These are phyloP conservation scores for Stomatorhinus walkeri DNA, from an alignment of 2,797 vertebrate species.

Conservation along the genomic window DNA sequence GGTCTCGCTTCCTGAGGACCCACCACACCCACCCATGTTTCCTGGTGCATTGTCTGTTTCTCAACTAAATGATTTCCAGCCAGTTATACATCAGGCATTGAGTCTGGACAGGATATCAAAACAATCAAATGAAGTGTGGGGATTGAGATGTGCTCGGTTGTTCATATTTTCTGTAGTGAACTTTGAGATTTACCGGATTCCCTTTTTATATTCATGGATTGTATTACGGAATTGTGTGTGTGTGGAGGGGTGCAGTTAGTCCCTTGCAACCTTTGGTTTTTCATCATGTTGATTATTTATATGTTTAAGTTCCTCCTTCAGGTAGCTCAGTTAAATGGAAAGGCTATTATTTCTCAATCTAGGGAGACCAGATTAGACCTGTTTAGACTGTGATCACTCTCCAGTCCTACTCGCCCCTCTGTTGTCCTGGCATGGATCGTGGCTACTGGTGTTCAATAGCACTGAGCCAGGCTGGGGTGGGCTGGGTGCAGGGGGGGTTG, in stretches of 20 bases:
- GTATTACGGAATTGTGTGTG: neutral
- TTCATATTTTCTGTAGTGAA: neutral
- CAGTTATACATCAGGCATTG: neutral
- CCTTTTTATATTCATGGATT: neutral
- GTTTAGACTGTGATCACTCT: constrained; percentile 35
- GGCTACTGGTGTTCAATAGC: constrained; percentile 35
- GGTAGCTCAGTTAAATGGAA: neutral
- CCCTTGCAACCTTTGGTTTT: neutral
- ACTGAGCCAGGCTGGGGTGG: constrained; percentile 54
- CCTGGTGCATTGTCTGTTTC: neutral
- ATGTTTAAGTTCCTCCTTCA: neutral
- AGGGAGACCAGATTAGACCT: neutral
- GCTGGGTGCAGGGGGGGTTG: constrained; percentile 48
- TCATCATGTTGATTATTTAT: neutral
- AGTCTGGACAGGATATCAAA: neutral
- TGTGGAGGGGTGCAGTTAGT: neutral
- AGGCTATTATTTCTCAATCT: neutral
- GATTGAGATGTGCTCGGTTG: neutral
- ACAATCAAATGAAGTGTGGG: neutral
- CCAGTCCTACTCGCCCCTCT: constrained; percentile 28
- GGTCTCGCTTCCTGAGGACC: neutral
- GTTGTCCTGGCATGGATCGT: constrained; percentile 32
- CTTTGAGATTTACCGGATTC: neutral
- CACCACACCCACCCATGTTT: neutral
- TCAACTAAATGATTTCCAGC: neutral